Conservation (phyloP, 2,113 vertebrate species). For the Gallinago undulata region DNA sequence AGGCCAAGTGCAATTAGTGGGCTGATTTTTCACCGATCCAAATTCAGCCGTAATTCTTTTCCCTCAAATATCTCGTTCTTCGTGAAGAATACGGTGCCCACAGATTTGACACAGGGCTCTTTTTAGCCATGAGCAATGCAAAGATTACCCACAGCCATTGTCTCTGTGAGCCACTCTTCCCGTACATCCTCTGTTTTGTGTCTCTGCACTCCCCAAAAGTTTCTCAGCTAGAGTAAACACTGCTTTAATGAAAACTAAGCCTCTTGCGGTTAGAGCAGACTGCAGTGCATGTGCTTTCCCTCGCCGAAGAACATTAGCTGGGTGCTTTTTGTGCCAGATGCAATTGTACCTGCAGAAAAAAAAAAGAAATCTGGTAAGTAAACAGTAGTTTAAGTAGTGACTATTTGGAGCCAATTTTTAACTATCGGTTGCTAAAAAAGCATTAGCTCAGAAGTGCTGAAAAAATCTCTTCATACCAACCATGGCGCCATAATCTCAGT, state of each 20-base stretch:
- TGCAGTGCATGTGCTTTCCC: neutral
- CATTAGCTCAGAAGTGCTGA: neutral
- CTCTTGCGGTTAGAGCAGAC: neutral
- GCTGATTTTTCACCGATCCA: slow-evolving; percentile 77
- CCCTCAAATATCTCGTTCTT: slow-evolving; percentile 75
- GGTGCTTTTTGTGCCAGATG: slow-evolving; percentile 6
- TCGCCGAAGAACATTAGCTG: neutral
- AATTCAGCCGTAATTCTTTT: slow-evolving; percentile 74
- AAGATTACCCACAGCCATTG: neutral
- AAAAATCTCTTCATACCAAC: neutral
- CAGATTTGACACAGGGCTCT: neutral
- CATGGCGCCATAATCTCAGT: neutral
- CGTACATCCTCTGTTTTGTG: neutral
- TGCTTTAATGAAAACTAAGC: neutral
- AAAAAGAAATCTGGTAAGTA: neutral
- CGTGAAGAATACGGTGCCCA: neutral
- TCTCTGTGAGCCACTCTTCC: neutral
- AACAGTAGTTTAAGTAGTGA: neutral
- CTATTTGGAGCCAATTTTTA: neutral
- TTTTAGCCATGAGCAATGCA: neutral
- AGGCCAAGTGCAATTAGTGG: slow-evolving; percentile 83
- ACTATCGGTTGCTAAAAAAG: neutral
- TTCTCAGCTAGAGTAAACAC: neutral
- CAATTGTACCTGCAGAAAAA: neutral
- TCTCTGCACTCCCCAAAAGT: neutral